Evolutionary conservation across 2,113 vertebrate species (phyloP), one percentile per base, ranked within the genome.

Genomic region (Limanda limanda): DNA sequence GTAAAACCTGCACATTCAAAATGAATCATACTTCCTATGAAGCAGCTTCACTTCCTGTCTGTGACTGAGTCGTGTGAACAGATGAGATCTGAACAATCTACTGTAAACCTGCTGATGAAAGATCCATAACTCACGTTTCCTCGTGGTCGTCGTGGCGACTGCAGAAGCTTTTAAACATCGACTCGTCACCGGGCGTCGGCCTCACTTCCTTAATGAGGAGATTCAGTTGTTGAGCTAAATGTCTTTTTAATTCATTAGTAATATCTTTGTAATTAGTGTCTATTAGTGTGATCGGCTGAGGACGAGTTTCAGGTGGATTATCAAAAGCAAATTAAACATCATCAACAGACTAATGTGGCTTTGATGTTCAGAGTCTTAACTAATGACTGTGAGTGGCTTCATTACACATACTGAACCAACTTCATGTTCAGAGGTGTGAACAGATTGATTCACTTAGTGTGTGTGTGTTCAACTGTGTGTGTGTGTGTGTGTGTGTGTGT

Each of bases 371-470:
- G 86, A 85, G 88, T 91, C 79, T 90, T 89, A 89, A 91, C 88
- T 92, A 90, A 92, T 88, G 88, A 88, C 59, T 37, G 68, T 86
- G 87, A 92, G 88, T 87, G 88, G 90, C 79, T 79, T 73, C 86
- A 91, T 93, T 92, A 91, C 87, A 89, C 79, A 83, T 77, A 47
- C 76, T 78, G 89, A 77, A 77, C 88, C 83, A 71, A 80, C 83
- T 88, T 88, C 88, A 92, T 91, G 92, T 84, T 88, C 31, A 63
- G 88, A 91, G 86, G 90, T 89, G 91, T 92, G 91, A 92, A 94
- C 90, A 92, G 90, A 93, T 92, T 89, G 93, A 92, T 93, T 92
- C 87, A 62, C 88, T 83, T 92, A 90, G 91, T 93, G 89, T 91
- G 90, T 89, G 91, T 93, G 89, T 91, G 90, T 89, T 92, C 88